Percentiles rank a stretch among this genome's conserved stretches.
Conservation (phyloP, 2,113 vertebrate genomes). For the Erinaceus europaeus region DNA sequence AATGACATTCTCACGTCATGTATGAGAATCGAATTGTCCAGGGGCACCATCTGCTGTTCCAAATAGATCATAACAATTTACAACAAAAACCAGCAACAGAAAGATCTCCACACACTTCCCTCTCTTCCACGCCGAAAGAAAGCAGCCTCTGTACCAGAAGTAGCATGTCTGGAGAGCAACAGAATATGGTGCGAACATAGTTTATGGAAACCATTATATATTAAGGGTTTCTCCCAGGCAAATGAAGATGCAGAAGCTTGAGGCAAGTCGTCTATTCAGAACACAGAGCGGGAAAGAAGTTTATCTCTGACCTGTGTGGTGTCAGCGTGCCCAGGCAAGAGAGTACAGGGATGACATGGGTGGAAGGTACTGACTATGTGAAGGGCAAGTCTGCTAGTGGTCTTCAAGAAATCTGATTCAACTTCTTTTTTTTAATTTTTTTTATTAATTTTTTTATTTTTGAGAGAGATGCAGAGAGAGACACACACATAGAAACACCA, state of each 20-base stretch:
- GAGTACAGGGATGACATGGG: neutral
- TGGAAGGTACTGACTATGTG: neutral
- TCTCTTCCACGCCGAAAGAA: neutral
- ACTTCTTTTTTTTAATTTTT: no score
- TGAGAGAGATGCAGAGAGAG: no score
- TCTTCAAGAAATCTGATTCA: neutral
- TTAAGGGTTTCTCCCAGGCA: neutral
- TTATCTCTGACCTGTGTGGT: neutral
- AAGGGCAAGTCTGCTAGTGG: neutral
- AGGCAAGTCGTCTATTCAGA: neutral
- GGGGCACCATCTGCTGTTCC: constrained; percentile 26
- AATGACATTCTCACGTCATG: neutral
- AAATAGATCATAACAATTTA: neutral
- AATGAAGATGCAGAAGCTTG: neutral
- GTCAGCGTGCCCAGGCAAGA: neutral
- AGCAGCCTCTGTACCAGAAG: neutral
- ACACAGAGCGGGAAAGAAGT: neutral
- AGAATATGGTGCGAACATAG: neutral
- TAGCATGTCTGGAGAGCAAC: neutral
- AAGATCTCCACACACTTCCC: neutral
- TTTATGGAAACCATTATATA: neutral
- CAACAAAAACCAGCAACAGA: neutral
- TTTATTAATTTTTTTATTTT: no score
- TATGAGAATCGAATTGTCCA: neutral
- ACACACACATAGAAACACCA: no score